Evolutionary conservation across 1,140 invertebrate genomes (phyloP), one percentile per base, ranked within the genome.

Genomic region (Macrosteles quadrilineatus): DNA sequence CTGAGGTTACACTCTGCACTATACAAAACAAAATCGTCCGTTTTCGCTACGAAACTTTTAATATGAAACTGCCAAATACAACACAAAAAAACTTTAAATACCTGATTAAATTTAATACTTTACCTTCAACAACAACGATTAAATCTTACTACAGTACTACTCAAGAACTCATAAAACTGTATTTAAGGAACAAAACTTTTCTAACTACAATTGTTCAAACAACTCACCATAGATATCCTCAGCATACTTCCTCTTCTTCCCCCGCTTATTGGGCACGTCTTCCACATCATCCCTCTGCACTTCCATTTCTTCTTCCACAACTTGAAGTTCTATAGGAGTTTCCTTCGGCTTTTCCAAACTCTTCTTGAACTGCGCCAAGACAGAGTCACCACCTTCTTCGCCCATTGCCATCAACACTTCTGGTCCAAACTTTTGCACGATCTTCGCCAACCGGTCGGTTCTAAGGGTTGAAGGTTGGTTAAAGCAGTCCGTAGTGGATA

Each of bases 331-430:
- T 4, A 50, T 19, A 14, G 25, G 55, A 6, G 12, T 29, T n/a
- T 59, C 55, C 23, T 29, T 59, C 9, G 55, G 12, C 12, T 29
- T 25, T 23, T 66, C 63, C 21, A 43, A 43, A 23, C 40, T 66
- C 40, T 27, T 66, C 63, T 43, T 66, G 40, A 66, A 66, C 63
- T 66, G 63, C 23, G 63, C 63, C 19, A 66, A 31, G 9, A 66
- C 63, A 2, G 63, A 66, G 27, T 66, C 63, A 9, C 36, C 32
- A 12, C 63, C 63, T 9, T 66, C 63, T 17, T 66, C 63, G 3
- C 55, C 55, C 63, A 66, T 66, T 9, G 32, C 32, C 36, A 43
- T 19, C n/a, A 66, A 43, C 21, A 66, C 40, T 43, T 66, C 63
- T 19, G 63, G 63, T 23, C 63, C 63, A 23, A 66, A 66, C 21